These are phyloP conservation scores for Podarcis cretensis DNA, from an alignment of 2,113 vertebrate species.

Conservation along the genomic window DNA sequence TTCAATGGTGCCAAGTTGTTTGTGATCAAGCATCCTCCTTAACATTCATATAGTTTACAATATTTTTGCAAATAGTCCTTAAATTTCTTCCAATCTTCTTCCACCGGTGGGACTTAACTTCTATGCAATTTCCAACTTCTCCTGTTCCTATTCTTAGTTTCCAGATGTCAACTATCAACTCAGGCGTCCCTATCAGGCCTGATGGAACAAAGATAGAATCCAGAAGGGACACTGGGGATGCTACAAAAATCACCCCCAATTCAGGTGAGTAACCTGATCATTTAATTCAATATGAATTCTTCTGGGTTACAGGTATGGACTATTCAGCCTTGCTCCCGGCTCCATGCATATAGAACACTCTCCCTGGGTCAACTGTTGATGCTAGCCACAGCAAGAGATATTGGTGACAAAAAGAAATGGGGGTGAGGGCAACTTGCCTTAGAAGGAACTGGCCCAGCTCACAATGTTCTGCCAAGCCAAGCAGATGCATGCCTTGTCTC, in stretches of 20 bases:
- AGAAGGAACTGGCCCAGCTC: too few relatives aligned
- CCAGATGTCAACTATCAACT: slow-evolving; percentile 20
- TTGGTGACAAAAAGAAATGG: not conserved
- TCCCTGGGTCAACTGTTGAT: not conserved
- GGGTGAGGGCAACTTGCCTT: not conserved
- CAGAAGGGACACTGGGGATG: not conserved
- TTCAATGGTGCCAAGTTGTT: too few relatives aligned
- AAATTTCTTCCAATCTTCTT: too few relatives aligned
- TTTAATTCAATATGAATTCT: not conserved
- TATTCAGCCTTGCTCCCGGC: not conserved
- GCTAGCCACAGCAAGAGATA: not conserved
- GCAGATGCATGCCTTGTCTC: too few relatives aligned
- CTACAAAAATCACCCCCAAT: not conserved
- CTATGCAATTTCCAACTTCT: not conserved
- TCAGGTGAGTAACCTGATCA: slow-evolving; percentile 1
- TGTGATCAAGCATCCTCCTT: too few relatives aligned
- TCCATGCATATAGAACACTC: too few relatives aligned
- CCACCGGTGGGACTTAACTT: too few relatives aligned
- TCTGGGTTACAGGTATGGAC: not conserved
- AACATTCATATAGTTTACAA: too few relatives aligned
- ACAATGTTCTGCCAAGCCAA: not conserved
- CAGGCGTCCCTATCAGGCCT: not conserved
- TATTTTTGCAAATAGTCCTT: too few relatives aligned
- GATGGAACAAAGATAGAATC: not conserved
- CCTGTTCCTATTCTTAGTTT: not conserved